Conservation (phyloP, 2,797 vertebrate species). For the Microctenopoma lineatum region DNA sequence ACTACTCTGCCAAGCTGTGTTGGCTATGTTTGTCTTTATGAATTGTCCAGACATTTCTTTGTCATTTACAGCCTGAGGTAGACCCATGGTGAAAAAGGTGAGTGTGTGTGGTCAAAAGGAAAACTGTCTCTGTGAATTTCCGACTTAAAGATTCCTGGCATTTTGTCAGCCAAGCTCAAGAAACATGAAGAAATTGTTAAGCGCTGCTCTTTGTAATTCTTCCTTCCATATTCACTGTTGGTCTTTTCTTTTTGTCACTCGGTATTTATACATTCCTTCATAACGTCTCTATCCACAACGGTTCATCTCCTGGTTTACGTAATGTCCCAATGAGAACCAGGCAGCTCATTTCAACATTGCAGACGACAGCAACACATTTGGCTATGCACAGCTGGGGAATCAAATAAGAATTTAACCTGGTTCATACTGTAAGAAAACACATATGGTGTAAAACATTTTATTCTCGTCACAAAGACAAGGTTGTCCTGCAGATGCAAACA, state of each 20-base stretch:
- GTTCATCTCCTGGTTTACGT: slow-evolving; percentile 28
- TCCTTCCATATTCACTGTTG: slow-evolving; percentile 20
- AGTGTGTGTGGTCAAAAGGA: slow-evolving; percentile 28
- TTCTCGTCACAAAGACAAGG: slow-evolving; percentile 15
- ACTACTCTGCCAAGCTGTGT: slow-evolving; percentile 78
- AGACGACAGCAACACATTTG: slow-evolving; percentile 13
- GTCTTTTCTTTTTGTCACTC: slow-evolving; percentile 19
- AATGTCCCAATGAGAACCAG: slow-evolving; percentile 33
- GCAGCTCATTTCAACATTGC: slow-evolving; percentile 47
- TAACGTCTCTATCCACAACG: slow-evolving; percentile 19
- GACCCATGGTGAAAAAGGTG: slow-evolving; percentile 37
- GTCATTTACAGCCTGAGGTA: slow-evolving; percentile 68
- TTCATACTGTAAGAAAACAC: slow-evolving; percentile 15
- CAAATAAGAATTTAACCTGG: background rate
- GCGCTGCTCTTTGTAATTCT: slow-evolving; percentile 31
- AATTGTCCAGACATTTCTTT: slow-evolving; percentile 78
- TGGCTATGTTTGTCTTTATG: slow-evolving; percentile 81
- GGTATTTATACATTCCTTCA: slow-evolving; percentile 67
- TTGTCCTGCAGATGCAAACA: slow-evolving; percentile 26
- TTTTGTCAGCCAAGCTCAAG: slow-evolving; percentile 38
- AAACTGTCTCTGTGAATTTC: slow-evolving; percentile 33
- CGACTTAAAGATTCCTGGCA: slow-evolving; percentile 34
- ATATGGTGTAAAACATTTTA: slow-evolving; percentile 9
- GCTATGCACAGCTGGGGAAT: slow-evolving; percentile 13
- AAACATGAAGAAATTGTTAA: slow-evolving; percentile 39